Evolutionary conservation across 1,140 invertebrate genomes (phyloP).

Genomic region (Hesperophylax magnus): DNA sequence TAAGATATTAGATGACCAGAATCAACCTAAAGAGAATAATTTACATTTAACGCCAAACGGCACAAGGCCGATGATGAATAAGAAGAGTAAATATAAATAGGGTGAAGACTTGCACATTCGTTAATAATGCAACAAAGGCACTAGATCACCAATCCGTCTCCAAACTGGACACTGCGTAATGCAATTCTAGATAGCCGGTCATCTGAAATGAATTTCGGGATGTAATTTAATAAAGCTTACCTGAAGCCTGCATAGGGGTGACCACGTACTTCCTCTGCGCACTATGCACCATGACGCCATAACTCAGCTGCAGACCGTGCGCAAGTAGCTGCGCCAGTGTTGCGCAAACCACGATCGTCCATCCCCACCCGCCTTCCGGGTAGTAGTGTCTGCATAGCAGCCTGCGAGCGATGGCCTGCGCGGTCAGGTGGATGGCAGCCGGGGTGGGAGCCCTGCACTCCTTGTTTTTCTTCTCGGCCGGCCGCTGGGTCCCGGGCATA

Average conservation of each 20-base stretch:
- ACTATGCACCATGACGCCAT: conserved; percentile 69
- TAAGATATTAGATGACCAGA: too few species aligned
- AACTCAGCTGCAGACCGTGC: conserved; percentile 76
- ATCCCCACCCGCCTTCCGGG: conserved; percentile 87
- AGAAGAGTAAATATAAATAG: too few species aligned
- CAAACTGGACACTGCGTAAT: too few species aligned
- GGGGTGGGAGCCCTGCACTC: conserved; percentile 1
- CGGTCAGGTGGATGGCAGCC: not conserved
- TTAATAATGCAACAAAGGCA: too few species aligned
- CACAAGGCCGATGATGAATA: too few species aligned
- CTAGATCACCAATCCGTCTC: too few species aligned
- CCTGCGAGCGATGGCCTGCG: conserved; percentile 48
- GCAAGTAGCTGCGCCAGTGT: conserved; percentile 77
- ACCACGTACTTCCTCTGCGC: conserved; percentile 68
- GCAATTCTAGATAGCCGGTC: too few species aligned
- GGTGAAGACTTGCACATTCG: too few species aligned
- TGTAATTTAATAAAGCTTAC: conserved; percentile 25
- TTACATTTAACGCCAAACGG: too few species aligned
- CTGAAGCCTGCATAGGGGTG: conserved; percentile 49
- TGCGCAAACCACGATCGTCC: conserved; percentile 79
- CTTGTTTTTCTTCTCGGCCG: not conserved
- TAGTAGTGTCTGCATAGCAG: conserved; percentile 77
- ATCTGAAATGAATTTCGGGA: not conserved
- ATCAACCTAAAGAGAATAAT: too few species aligned
- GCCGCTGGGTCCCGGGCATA: not conserved